These are phyloP conservation scores for Spondyliosoma cantharus DNA, from an alignment of 2,797 vertebrate species.

Conservation along the genomic window DNA sequence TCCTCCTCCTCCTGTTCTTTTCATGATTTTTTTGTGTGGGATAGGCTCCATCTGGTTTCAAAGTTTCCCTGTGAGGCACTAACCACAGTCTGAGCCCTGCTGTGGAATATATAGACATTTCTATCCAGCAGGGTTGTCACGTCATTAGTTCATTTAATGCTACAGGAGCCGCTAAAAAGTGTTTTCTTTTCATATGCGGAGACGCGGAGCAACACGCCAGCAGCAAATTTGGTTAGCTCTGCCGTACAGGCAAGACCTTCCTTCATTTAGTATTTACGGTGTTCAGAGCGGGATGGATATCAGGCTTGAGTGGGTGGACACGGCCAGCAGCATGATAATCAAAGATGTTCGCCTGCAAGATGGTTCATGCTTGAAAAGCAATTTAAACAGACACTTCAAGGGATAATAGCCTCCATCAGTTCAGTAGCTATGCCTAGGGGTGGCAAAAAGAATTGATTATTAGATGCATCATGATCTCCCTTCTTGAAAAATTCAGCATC, in stretches of 20 bases:
- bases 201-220: constrained; percentile 41
- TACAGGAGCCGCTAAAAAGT: constrained; percentile 42
- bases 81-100: constrained; percentile 70
- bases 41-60: constrained; percentile 76
- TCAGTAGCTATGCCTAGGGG: not conserved
- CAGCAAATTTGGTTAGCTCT: constrained; percentile 35
- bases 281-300: constrained; percentile 25
- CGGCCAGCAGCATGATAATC: constrained; percentile 16
- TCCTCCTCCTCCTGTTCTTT: constrained; percentile 40
- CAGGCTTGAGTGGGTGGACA: constrained; percentile 14
- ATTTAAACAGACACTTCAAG: constrained; percentile 32
- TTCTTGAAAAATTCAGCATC: not conserved
- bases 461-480: not conserved
- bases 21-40: constrained; percentile 68
- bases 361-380: constrained; percentile 1
- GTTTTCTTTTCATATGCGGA: constrained; percentile 56
- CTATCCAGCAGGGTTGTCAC: constrained; percentile 65
- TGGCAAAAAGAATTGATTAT: constrained; percentile 9
- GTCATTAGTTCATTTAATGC: constrained; percentile 64
- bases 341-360: constrained; percentile 7
- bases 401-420: constrained; percentile 28
- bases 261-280: constrained; percentile 31
- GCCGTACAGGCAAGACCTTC: constrained; percentile 12
- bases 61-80: constrained; percentile 70
- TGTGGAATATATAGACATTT: constrained; percentile 71